Base-by-base conservation (phyloP, 2,888 invertebrate species). In the Chymomyza procnemis region DNA sequence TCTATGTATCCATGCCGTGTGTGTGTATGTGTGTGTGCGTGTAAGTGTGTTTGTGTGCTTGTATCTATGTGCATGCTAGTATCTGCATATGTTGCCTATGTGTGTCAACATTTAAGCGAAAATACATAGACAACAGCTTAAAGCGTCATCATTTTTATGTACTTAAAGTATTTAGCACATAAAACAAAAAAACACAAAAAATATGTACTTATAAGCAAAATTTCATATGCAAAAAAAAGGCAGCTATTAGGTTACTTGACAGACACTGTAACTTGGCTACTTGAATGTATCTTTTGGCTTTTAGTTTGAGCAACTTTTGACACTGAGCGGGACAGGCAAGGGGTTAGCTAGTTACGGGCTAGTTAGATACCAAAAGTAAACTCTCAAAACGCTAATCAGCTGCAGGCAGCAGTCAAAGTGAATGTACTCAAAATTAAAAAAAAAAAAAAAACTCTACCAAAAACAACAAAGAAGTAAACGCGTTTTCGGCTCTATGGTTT, bases 1-100 rank as follows among this genome's bases (percentile, higher is more conserved):
- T 62, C 52, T 62, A 41, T 34, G 47, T 59, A 59, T 22, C n/a
- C 47, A 59, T n/a, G n/a, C n/a, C n/a, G n/a, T n/a, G n/a, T n/a
- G n/a, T n/a, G n/a, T n/a, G n/a, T n/a, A n/a, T n/a, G n/a, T n/a
- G n/a, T 21, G 46, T 59, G 47, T 59, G 59, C 47, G 47, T 59
- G 41, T 59, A 59, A 21, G 41, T 59, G 21, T 46, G n/a, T 41
- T 47, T 46, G 47, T 30, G 6, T 30, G 4, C 6, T 4, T 30
- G 30, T 30, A 30, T 30, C 30, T 30, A 30, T 30, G 30, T 30
- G 30, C 6, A 6, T 30, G 4, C 6, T 4, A 4, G 12, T 41
- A 41, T 41, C 34, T 26, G 8, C 26, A 26, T 26, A 26, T 26
- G 26, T 26, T 6, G 26, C 26, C 26, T 12, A 41, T 41, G 34